Evolutionary conservation across 2,797 vertebrate species (phyloP).

Genomic region (Sparidentex hasta): DNA sequence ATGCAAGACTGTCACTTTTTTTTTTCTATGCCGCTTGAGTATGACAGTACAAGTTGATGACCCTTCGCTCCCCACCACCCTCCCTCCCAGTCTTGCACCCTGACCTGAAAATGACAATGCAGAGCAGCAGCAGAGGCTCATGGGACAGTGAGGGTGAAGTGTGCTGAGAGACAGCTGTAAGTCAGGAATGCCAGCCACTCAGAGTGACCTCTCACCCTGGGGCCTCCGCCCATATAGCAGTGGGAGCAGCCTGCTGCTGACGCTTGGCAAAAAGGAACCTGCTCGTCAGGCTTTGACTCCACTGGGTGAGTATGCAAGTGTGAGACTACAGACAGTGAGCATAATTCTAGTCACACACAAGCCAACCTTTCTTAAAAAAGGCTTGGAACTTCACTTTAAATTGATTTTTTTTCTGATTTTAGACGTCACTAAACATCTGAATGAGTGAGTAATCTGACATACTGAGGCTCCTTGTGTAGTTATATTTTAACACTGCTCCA

Average conservation of each 20-base stretch:
- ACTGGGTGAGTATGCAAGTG: neutral
- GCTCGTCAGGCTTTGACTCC: conserved; percentile 71
- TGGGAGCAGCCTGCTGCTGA: conserved; percentile 74
- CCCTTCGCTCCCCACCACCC: neutral
- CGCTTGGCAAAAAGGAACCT: conserved; percentile 68
- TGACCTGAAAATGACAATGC: conserved; percentile 60
- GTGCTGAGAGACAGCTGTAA: conserved; percentile 68
- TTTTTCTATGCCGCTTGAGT: neutral
- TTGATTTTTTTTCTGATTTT: neutral
- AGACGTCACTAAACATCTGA: no score
- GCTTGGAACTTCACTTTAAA: neutral
- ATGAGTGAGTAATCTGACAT: neutral
- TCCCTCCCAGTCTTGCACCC: conserved; percentile 26
- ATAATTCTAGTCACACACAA: neutral
- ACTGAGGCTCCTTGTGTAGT: neutral
- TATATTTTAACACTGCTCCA: neutral
- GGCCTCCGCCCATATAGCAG: conserved; percentile 72
- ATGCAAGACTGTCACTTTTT: neutral
- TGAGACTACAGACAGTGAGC: neutral
- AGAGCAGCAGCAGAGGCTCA: conserved; percentile 43
- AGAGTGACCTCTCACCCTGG: conserved; percentile 73
- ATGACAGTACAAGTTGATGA: conserved; percentile 16
- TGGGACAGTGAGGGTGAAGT: conserved; percentile 14
- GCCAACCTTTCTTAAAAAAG: conserved; percentile 17
- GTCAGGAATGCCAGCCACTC: conserved; percentile 65